phyloP scores from a whole-genome alignment of 2,888 invertebrate genomes.

The Galeruca laticollis region DNA sequence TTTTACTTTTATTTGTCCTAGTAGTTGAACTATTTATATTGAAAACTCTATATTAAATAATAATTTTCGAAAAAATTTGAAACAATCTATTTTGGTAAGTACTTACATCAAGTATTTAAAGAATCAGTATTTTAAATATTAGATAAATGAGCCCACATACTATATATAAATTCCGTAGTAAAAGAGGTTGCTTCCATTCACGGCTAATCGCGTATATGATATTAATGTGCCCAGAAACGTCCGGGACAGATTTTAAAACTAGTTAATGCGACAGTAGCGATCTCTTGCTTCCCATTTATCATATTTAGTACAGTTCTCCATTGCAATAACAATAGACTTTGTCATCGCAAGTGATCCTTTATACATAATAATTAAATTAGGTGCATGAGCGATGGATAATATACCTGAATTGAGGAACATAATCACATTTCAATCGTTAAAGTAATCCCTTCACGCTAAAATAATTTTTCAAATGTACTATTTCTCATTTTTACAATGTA shows the following conservation, averaged over 20 bases:
- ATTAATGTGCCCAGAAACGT: conserved; percentile 67
- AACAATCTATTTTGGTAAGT: no score
- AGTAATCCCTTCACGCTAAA: no score
- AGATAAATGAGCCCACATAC: conserved; percentile 24
- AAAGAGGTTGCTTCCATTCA: conserved; percentile 64
- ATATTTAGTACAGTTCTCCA: conserved; percentile 61
- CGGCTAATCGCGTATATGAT: conserved; percentile 67
- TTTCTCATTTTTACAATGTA: no score
- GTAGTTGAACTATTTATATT: no score
- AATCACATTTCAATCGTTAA: not conserved
- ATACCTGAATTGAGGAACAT: not conserved
- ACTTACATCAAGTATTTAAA: no score
- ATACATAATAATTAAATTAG: conserved; percentile 11
- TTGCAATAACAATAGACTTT: conserved; percentile 61
- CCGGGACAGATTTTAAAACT: conserved; percentile 66
- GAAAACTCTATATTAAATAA: no score
- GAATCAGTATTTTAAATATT: not conserved
- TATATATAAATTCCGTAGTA: conserved; percentile 51
- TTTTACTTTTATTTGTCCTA: no score
- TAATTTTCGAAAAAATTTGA: no score
- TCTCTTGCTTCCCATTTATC: conserved; percentile 63
- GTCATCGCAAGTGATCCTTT: conserved; percentile 58
- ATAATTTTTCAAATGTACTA: no score
- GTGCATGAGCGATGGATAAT: not conserved
- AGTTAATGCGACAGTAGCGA: conserved; percentile 65